These are phyloP conservation scores for Turritopsis dohrnii DNA, from an alignment of 30 jellyfish, hydroid and myxozoan species.

Conservation along the genomic window DNA sequence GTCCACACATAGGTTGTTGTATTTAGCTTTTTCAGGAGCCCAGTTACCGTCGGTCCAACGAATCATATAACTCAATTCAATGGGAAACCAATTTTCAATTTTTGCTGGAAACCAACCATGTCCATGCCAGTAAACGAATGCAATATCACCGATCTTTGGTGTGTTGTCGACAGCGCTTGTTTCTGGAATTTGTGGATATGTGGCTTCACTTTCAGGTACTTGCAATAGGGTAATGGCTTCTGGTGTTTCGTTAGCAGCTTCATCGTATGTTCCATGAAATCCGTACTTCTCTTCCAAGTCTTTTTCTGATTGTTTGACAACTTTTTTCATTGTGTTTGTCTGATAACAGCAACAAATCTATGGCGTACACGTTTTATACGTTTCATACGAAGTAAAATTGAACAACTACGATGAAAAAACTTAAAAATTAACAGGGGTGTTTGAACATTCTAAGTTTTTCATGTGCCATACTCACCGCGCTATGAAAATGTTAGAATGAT, in stretches of 20 bases:
- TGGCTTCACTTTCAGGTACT: background rate
- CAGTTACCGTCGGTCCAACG: slow-evolving; percentile 11
- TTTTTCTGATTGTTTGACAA: background rate
- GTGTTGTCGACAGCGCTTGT: background rate
- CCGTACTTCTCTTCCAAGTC: background rate
- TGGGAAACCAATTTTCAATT: slow-evolving; percentile 4
- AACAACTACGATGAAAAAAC: no score
- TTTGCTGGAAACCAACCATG: slow-evolving; percentile 7
- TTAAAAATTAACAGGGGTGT: no score
- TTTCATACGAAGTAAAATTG: no score
- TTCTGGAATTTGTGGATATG: background rate
- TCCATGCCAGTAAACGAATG: slow-evolving; percentile 15
- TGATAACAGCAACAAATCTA: no score
- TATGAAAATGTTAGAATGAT: no score
- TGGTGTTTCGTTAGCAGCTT: background rate
- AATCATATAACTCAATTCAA: background rate
- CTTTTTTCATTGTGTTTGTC: no score
- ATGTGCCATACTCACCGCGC: no score
- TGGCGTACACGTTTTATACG: no score
- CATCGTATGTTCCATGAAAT: background rate
- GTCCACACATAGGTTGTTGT: background rate
- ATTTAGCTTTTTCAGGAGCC: slow-evolving; percentile 14
- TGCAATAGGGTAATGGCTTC: background rate
- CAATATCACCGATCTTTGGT: background rate
- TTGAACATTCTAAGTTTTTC: no score